Evolutionary conservation across 2,113 vertebrate genomes (phyloP).

Genomic region (Gymnorhina tibicen): DNA sequence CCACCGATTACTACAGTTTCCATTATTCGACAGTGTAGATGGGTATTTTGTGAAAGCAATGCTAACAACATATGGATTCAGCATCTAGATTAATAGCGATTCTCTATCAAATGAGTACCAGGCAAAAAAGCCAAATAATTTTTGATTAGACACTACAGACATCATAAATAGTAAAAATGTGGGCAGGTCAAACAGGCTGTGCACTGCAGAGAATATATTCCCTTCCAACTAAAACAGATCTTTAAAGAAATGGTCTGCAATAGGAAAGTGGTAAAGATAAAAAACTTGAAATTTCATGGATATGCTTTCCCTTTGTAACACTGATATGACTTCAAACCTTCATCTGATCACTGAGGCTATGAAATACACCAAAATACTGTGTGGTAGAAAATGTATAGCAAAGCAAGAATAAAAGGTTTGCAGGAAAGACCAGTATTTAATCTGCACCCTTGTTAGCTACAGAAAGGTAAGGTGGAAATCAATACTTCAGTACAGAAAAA

Average conservation of each 20-base stretch:
- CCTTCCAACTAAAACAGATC: not conserved
- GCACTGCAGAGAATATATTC: not conserved
- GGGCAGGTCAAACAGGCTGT: not conserved
- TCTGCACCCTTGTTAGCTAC: not conserved
- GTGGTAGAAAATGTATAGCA: not conserved
- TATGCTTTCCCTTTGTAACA: not conserved
- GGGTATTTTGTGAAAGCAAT: not conserved
- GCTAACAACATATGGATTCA: not conserved
- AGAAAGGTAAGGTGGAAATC: not conserved
- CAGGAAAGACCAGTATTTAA: not conserved
- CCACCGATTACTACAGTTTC: not conserved
- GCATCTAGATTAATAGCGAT: not conserved
- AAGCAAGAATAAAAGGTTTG: not conserved
- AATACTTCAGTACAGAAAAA: not conserved
- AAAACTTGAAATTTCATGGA: not conserved
- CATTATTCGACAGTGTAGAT: not conserved
- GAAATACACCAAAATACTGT: not conserved
- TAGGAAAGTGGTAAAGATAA: not conserved
- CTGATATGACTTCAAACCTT: not conserved
- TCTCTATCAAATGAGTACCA: not conserved
- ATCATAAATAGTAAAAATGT: not conserved
- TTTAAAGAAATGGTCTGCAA: not conserved
- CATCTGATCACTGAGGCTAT: not conserved
- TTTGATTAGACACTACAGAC: not conserved
- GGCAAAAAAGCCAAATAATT: not conserved